Percentiles rank a stretch among this genome's conserved stretches.
Evolutionary conservation across 1,140 invertebrate genomes (phyloP).

Genomic region (Matsumurasca onukii): DNA sequence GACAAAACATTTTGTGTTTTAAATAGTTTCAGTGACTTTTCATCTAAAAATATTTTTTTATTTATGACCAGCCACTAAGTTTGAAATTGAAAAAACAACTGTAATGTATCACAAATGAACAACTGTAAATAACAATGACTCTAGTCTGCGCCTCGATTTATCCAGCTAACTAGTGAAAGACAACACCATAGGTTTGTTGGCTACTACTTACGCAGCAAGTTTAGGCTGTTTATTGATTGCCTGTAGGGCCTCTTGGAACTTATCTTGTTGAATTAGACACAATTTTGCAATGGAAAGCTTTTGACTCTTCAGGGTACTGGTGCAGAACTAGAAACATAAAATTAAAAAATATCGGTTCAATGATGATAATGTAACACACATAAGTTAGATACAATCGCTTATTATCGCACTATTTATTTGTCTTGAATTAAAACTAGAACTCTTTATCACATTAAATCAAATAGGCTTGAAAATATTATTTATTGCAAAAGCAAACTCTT

Average conservation of each 20-base stretch:
- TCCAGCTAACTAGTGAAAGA: slow-evolving; percentile 37
- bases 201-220: slow-evolving; percentile 53
- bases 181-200: slow-evolving; percentile 47
- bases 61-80: not conserved
- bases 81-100: not conserved
- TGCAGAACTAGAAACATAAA: slow-evolving; percentile 67
- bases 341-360: not conserved
- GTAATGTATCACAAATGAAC: not conserved
- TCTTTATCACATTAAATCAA: not conserved
- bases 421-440: not conserved
- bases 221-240: slow-evolving; percentile 70
- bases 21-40: too few relatives aligned
- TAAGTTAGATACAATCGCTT: not conserved
- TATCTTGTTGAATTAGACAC: slow-evolving; percentile 84
- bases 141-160: too few relatives aligned
- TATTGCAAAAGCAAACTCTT: not conserved
- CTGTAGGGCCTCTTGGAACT: slow-evolving; percentile 85
- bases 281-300: slow-evolving; percentile 88
- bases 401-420: not conserved
- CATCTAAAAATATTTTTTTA: not conserved
- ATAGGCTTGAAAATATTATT: not conserved
- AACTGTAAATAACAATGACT: not conserved
- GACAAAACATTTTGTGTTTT: too few relatives aligned
- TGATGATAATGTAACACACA: not conserved
- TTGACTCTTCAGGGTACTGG: slow-evolving; percentile 73